These are phyloP conservation scores for Amphimallon solstitiale DNA, from an alignment of 2,888 invertebrate genomes.

Conservation along the genomic window DNA sequence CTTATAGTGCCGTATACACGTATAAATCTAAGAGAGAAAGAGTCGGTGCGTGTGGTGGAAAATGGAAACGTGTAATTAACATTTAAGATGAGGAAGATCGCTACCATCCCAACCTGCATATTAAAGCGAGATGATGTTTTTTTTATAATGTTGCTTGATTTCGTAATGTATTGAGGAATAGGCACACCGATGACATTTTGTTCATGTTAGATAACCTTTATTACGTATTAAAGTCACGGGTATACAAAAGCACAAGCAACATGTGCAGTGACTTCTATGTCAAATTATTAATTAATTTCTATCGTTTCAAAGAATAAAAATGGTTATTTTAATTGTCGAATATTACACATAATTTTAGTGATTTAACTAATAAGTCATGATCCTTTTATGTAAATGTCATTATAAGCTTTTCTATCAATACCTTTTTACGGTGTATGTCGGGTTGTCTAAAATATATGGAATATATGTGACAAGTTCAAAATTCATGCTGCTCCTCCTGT, in stretches of 20 bases:
- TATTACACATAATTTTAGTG: too few relatives aligned
- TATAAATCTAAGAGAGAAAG: background rate
- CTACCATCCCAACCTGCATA: conserved; percentile 30
- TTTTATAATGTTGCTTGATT: conserved; percentile 28
- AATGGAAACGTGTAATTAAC: conserved; percentile 28
- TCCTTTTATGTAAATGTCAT: too few relatives aligned
- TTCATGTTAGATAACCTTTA: conserved; percentile 34
- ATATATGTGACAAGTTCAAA: too few relatives aligned
- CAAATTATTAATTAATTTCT: too few relatives aligned
- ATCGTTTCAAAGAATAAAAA: background rate
- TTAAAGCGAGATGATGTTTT: conserved; percentile 30
- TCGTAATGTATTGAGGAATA: conserved; percentile 12
- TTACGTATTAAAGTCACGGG: background rate
- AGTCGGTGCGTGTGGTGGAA: background rate
- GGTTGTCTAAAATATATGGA: too few relatives aligned
- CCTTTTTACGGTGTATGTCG: too few relatives aligned
- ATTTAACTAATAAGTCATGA: too few relatives aligned
- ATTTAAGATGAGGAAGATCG: conserved; percentile 33
- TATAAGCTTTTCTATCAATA: too few relatives aligned
- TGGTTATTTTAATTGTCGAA: background rate
- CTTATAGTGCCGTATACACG: background rate
- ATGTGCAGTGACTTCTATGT: too few relatives aligned
- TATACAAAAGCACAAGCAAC: too few relatives aligned
- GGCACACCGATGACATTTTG: conserved; percentile 34
- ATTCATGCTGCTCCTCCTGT: too few relatives aligned